A percentile compares a stretch with the other conserved stretches of the same genome.
Conservation (phyloP, 2,113 vertebrate genomes). For the Hypomesus transpacificus region DNA sequence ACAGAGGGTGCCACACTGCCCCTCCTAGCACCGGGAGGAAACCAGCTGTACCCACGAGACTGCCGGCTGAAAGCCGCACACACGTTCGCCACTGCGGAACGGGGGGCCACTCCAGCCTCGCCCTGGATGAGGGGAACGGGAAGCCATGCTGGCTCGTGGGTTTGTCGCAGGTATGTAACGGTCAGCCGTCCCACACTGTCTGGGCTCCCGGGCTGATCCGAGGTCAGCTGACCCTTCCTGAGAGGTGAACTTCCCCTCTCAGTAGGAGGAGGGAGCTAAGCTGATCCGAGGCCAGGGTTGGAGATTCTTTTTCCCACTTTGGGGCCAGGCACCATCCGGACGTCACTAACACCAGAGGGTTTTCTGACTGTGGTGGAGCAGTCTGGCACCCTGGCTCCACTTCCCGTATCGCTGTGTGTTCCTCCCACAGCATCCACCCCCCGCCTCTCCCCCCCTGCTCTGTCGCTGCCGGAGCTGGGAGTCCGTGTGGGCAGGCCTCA, state of each 20-base stretch:
- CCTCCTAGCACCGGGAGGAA: too few relatives aligned
- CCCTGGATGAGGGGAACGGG: background rate
- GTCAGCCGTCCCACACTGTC: background rate
- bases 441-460: background rate
- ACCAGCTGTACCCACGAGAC: too few relatives aligned
- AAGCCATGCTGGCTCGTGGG: constrained; percentile 39
- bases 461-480: background rate
- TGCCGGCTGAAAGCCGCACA: background rate
- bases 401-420: constrained; percentile 2
- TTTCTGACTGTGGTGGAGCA: background rate
- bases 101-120: constrained; percentile 1
- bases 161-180: constrained; percentile 47
- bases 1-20: background rate
- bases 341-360: background rate
- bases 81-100: background rate
- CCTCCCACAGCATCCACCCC: background rate
- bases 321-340: too few relatives aligned
- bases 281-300: too few relatives aligned
- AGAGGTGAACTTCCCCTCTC: background rate
- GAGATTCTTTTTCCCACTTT: too few relatives aligned
- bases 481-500: constrained; percentile 43
- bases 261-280: background rate
- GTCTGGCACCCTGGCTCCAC: background rate
- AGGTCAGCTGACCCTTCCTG: background rate
- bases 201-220: background rate